Base-by-base conservation (phyloP, 2,797 vertebrate genomes). In the Premnoplex brunnescens region DNA sequence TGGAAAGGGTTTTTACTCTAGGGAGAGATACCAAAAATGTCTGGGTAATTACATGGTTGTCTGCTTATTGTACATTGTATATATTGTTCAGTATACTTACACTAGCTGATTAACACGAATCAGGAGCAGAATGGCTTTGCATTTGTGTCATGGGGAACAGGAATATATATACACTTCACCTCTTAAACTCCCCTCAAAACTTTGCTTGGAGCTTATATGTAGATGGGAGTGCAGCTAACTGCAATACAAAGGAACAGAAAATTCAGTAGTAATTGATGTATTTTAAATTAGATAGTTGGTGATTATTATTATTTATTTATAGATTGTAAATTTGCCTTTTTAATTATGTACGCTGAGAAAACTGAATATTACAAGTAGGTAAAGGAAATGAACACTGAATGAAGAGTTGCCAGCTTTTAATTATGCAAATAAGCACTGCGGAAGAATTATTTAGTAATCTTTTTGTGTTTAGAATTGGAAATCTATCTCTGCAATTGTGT, bases 361-460 rank as follows among this genome's bases (percentile, higher is more conserved):
- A 72, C 37, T 32, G 46, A 77, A 86, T 88, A 77, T 80, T 94
- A 54, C 39, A 80, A 94, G 89, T 76, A 96, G 79, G 86, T 96
- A 86, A 94, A 95, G 92, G 95, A 96, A 97, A 93, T 91, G 78
- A 95, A 55, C 76, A 56, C 49, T 82, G 69, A 95, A 91, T 88
- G 64, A 95, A 88, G 72, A 89, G 52, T 14, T 95, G 75, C 56
- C 89, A 88, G 66, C 73, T 95, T 91, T 97, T 93, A 96, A 95
- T 97, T 95, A 95, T 94, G 92, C 60, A 97, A 95, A 97, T 94
- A 46, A 94, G 10, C 46, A 67, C 49, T 85, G 71, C 7, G 0
- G 81, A 94, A 94, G 87, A 94, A 94, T 93, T 92, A 94, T 95
- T 95, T 95, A 89, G 74, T 84, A 93, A 92, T 91, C 30, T 74